Percentiles rank a stretch among this genome's conserved stretches.
phyloP scores from a whole-genome alignment of 2,888 invertebrate species.

The Eupsilia transversa region DNA sequence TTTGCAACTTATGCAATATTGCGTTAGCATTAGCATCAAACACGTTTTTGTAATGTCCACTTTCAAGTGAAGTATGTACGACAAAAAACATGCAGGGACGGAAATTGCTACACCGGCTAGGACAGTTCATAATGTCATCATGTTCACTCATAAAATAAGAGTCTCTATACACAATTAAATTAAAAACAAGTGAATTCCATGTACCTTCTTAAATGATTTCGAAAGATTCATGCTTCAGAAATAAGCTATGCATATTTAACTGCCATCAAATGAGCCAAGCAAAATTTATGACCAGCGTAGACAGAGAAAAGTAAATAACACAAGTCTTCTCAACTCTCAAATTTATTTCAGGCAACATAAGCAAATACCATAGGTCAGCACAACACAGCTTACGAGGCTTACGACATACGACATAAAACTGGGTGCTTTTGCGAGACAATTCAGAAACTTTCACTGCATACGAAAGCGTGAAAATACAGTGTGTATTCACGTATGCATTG shows the following conservation, averaged over 20 bases:
- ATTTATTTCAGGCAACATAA: constrained; percentile 52
- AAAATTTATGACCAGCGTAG: constrained; percentile 38
- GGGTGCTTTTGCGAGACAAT: constrained; percentile 50
- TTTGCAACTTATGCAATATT: constrained; percentile 32
- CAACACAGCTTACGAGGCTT: constrained; percentile 35
- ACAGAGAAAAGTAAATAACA: constrained; percentile 46
- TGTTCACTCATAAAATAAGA: neutral
- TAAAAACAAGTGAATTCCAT: constrained; percentile 1
- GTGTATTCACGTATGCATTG: constrained; percentile 66
- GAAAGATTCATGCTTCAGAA: constrained; percentile 2
- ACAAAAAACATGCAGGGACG: constrained; percentile 13
- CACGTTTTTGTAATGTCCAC: constrained; percentile 24
- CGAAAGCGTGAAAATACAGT: constrained; percentile 52
- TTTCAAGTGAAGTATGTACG: constrained; percentile 25
- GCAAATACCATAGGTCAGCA: constrained; percentile 52
- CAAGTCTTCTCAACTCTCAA: constrained; percentile 44
- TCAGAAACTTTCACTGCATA: constrained; percentile 61
- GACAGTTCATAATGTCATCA: constrained; percentile 27
- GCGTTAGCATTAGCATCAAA: constrained; percentile 22
- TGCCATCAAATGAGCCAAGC: constrained; percentile 33
- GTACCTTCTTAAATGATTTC: constrained; percentile 7
- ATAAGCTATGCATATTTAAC: constrained; percentile 23
- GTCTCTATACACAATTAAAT: neutral
- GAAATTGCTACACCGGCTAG: constrained; percentile 30
- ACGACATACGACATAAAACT: constrained; percentile 32